Percentiles rank a stretch among this genome's conserved stretches.
phyloP scores from a whole-genome alignment of 2,113 vertebrate genomes.

The Callaeas wilsoni region DNA sequence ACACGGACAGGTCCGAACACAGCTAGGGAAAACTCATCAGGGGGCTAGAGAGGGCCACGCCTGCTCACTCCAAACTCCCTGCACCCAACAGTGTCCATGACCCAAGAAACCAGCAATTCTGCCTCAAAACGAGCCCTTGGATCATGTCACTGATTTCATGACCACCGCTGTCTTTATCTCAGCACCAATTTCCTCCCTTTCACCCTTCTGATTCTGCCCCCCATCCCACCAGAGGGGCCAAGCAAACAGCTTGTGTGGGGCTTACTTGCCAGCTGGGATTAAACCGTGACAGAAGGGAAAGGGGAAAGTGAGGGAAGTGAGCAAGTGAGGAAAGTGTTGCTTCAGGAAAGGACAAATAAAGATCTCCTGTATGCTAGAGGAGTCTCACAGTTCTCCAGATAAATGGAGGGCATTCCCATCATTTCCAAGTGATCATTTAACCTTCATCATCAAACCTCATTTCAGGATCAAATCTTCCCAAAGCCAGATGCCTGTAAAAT shows the following conservation, averaged over 20 bases:
- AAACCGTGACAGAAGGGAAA: background rate
- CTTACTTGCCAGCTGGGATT: background rate
- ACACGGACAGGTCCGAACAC: accelerated
- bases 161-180: accelerated
- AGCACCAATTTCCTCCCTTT: background rate
- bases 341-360: background rate
- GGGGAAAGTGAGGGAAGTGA: background rate
- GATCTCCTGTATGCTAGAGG: background rate
- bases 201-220: background rate
- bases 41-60: accelerated
- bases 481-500: background rate
- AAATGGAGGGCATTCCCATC: background rate
- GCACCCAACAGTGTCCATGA: accelerated
- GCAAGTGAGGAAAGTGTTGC: background rate
- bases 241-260: background rate
- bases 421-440: background rate
- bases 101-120: background rate
- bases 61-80: background rate
- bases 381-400: background rate
- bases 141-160: background rate
- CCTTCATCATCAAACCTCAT: background rate
- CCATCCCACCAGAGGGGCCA: too few species aligned
- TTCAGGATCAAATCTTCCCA: background rate
- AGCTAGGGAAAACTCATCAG: background rate
- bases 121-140: background rate